These are phyloP conservation scores for Villa cingulata DNA, from an alignment of 2,888 invertebrate species.

Conservation along the genomic window DNA sequence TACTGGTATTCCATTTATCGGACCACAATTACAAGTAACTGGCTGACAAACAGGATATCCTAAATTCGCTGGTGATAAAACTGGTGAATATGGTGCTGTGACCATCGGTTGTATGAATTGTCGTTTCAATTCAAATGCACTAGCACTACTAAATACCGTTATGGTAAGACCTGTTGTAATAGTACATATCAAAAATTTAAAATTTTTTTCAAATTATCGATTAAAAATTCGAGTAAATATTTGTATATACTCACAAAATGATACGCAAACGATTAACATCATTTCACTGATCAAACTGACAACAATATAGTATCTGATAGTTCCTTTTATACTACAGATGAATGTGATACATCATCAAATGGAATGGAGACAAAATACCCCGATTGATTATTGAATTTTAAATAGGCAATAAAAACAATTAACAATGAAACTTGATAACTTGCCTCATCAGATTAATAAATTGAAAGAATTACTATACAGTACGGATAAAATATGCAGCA, in stretches of 20 bases:
- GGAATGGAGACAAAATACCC: no score
- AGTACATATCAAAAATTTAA: background rate
- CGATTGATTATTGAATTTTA: no score
- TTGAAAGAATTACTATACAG: no score
- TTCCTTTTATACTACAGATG: background rate
- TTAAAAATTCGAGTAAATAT: no score
- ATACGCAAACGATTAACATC: background rate
- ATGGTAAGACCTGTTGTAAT: background rate
- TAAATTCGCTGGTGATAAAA: background rate
- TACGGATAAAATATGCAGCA: no score
- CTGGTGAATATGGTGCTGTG: background rate
- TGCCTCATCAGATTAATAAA: no score
- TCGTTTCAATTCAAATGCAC: background rate
- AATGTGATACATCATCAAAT: no score
- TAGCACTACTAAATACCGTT: background rate
- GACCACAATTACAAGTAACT: background rate
- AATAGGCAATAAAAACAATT: no score
- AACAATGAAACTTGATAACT: no score
- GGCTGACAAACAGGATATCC: background rate
- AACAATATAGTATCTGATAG: background rate
- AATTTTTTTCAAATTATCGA: background rate
- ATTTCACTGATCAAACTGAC: background rate
- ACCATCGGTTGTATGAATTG: background rate
- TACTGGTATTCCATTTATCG: constrained; percentile 35
- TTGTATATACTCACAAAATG: background rate